Base-by-base conservation (phyloP, 1,140 invertebrate species). In the Leptestheria dahalacensis region DNA sequence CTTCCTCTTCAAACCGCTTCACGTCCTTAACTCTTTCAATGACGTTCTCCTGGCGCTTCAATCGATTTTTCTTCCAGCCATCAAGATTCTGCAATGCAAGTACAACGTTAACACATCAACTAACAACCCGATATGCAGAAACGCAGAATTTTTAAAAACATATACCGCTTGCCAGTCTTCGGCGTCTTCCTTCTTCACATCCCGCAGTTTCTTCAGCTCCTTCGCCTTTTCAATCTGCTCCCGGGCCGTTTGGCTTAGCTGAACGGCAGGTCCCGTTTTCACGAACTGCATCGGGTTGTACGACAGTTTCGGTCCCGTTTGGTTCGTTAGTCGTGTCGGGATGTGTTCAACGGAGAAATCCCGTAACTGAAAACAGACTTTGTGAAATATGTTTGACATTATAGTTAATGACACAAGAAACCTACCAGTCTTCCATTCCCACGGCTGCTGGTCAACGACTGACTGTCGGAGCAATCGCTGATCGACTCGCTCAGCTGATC, bases 161-260 rank as follows among this genome's bases (percentile, higher is more conserved):
- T 83, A 83, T 73, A 93, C 90, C 75, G 85, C 85, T 75, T 92
- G 88, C 91, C 91, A 94, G 68, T 92, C 89, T 70, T 90, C 87
- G 49, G 86, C 84, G 65, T 91, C 85, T 69, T 88, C 83, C 63
- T 78, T 75, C 0, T 80, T 74, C 53, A 84, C 81, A 67, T 86
- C 81, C 63, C 85, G 83, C 28, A 83, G 76, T 65, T 86, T 86
- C 68, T 86, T 87, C 25, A 88, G 82, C 68, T 89, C 84, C 66
- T 91, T 84, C 3, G 86, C 85, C 63, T 88, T 81, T 64, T 87
- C 82, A 47, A 92, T 77, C 70, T 91, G 88, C 68, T 91, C 84
- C 65, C 88, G 81, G 4, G 89, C 89, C 48, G 83, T 81, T 68
- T 84, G 81, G 69, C 86, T 88, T 49, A 92, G 77, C 63, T 84